phyloP scores from a whole-genome alignment of 2,113 vertebrate genomes.

The Pelecanus crispus region DNA sequence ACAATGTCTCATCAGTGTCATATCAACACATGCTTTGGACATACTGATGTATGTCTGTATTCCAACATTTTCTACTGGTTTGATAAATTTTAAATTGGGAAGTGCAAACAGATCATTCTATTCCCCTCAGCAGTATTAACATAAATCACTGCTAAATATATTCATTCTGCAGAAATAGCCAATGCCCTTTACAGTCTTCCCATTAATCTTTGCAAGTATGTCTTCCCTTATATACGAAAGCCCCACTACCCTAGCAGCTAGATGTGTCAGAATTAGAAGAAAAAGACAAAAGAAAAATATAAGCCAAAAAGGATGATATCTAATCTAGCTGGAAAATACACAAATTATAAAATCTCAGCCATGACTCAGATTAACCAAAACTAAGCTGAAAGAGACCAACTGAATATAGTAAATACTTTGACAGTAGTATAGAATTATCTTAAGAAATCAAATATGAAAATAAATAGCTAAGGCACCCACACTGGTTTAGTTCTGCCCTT shows the following conservation, averaged over 20 bases:
- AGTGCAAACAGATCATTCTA: neutral
- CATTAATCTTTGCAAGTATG: neutral
- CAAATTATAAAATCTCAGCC: neutral
- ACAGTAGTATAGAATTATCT: neutral
- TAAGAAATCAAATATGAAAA: neutral
- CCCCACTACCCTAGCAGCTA: neutral
- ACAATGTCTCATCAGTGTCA: neutral
- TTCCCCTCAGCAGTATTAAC: neutral
- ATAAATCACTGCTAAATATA: neutral
- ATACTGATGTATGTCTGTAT: neutral
- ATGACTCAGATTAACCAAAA: neutral
- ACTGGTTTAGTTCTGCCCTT: neutral
- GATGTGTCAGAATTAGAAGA: neutral
- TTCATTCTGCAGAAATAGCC: neutral
- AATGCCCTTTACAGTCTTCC: neutral
- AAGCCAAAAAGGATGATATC: neutral
- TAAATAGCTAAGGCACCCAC: neutral
- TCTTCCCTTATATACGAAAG: neutral
- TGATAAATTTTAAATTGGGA: neutral
- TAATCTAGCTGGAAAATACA: neutral
- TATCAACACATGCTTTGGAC: neutral
- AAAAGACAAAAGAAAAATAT: neutral
- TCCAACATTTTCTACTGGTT: neutral
- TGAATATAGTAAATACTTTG: neutral
- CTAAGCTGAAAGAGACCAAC: neutral